Conservation (phyloP, 2,888 invertebrate species). For the Phyto melanocephala region DNA sequence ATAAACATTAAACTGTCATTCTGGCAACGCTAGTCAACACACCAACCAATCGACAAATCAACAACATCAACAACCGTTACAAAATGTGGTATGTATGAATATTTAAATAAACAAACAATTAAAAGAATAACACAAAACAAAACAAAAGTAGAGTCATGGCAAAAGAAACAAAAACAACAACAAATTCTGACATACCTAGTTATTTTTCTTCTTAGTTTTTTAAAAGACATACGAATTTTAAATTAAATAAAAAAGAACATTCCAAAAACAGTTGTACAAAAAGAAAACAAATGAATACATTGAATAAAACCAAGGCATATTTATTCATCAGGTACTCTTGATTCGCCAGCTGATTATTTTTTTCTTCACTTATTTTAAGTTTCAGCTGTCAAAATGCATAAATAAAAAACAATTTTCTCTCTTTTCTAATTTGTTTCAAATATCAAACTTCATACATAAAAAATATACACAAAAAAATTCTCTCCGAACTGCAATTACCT, state of each 20-base stretch:
- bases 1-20: too few species aligned
- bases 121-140: not conserved
- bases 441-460: too few species aligned
- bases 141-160: not conserved
- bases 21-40: not conserved
- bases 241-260: constrained; percentile 28
- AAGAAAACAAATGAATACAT: not conserved
- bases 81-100: constrained; percentile 32
- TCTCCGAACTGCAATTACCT: too few species aligned
- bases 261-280: not conserved
- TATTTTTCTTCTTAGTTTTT: not conserved
- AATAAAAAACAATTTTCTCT: too few species aligned
- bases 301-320: constrained; percentile 4
- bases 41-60: constrained; percentile 4
- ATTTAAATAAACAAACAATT: constrained; percentile 16
- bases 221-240: constrained; percentile 3
- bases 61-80: constrained; percentile 41
- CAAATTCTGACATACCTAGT: constrained; percentile 21
- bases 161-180: constrained; percentile 6
- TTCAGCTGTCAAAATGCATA: too few species aligned
- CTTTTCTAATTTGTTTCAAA: too few species aligned
- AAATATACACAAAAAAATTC: too few species aligned
- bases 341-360: too few species aligned
- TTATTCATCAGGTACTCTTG: too few species aligned
- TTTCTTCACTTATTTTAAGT: too few species aligned